Conservation (phyloP, 2,888 invertebrate species). For the Erebia palarica region DNA sequence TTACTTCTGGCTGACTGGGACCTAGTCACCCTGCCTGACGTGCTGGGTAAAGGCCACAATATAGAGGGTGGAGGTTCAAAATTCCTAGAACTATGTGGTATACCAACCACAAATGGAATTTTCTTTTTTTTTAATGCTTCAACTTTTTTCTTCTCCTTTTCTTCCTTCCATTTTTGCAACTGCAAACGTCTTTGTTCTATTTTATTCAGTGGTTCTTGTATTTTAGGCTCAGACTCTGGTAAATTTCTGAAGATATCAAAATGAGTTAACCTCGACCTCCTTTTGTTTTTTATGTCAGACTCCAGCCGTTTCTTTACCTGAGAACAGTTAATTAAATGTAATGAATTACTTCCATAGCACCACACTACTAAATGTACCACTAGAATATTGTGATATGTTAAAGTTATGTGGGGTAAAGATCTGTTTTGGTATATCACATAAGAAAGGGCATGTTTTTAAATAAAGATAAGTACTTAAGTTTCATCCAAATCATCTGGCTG, state of each 20-base stretch:
- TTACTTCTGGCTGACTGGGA: slow-evolving; percentile 55
- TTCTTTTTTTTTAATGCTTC: slow-evolving; percentile 59
- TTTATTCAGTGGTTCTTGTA: slow-evolving; percentile 43
- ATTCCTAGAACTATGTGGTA: slow-evolving; percentile 54
- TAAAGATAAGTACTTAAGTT: too few species aligned
- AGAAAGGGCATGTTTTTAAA: too few species aligned
- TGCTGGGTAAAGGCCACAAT: slow-evolving; percentile 54
- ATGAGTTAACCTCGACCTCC: slow-evolving; percentile 55
- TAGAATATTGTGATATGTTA: too few species aligned
- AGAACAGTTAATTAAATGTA: slow-evolving; percentile 39
- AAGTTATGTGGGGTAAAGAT: too few species aligned
- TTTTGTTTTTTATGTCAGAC: slow-evolving; percentile 54
- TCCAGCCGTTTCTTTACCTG: slow-evolving; percentile 65
- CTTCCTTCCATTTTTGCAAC: slow-evolving; percentile 71
- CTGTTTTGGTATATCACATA: too few species aligned
- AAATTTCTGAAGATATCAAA: slow-evolving; percentile 65
- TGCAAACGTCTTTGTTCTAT: slow-evolving; percentile 60
- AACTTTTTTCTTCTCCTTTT: slow-evolving; percentile 67
- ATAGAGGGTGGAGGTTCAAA: slow-evolving; percentile 62
- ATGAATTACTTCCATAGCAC: too few species aligned
- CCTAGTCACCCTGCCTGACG: slow-evolving; percentile 66
- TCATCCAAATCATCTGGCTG: too few species aligned
- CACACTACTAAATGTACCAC: too few species aligned
- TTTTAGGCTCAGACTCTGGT: slow-evolving; percentile 51
- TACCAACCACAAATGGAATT: slow-evolving; percentile 68